Evolutionary conservation across 2,888 invertebrate species (phyloP), one percentile per base, ranked within the genome.

Genomic region (Kuschelorhynchus macadamiae): DNA sequence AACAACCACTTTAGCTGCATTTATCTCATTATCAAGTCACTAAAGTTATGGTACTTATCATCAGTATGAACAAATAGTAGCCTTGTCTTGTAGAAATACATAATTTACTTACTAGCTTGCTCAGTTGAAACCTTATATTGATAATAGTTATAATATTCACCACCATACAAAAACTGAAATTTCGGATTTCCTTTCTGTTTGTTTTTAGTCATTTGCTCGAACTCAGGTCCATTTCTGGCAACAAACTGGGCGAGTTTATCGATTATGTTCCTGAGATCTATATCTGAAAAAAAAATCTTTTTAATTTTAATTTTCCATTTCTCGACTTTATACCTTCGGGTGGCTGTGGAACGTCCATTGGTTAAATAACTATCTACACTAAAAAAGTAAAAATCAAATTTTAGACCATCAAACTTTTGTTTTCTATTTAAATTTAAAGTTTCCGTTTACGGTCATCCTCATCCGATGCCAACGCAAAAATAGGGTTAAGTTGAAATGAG

Each of bases 231-330:
- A 92, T 98, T 98, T 85, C 97, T 87, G 67, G 98, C 98, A 74
- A 99, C 98, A 89, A 98, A 98, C 85, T 97, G 96, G 11, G 98
- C 98, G 78, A 98, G 87, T 87, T 98, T 98, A 87, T 98, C 98
- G 80, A 99, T 98, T 81, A 98, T 97, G 86, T 96, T 97, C 81
- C 94, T 91, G 80, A 97, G 89, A 83, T 98, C 97, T 80, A 92
- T 92, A 88, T 98, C 98, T 93, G 82, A 57, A 73, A 72, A n/a
- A 44, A 36, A 52, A 18, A 18, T 14, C 17, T 17, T 1, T 36
- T 44, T 71, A 73, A 74, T 70, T 74, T 78, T n/a, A 2, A 9
- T 11, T 30, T 16, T 9, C 1, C 7, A 12, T 30, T 11, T 30
- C 16, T 18, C 20, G 25, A 9, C 0, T 7, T 14, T 9, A 4